phyloP scores from a whole-genome alignment of 2,888 invertebrate genomes.

The Macrophya alboannulata region DNA sequence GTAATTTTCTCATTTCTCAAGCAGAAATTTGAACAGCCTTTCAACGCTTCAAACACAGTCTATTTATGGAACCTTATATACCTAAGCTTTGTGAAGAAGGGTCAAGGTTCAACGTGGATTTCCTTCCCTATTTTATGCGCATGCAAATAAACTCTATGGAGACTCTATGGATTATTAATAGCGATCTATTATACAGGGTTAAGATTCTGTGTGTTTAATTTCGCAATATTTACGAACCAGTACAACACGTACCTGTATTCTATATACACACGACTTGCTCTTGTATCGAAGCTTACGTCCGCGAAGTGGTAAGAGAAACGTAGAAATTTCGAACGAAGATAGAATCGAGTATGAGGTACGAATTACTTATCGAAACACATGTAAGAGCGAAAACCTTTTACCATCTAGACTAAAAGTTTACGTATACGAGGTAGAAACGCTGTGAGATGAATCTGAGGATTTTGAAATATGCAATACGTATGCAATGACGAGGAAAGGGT shows the following conservation, averaged over 20 bases:
- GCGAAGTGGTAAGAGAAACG: not conserved
- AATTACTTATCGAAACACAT: not conserved
- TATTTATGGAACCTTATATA: constrained; percentile 30
- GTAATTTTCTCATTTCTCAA: constrained; percentile 19
- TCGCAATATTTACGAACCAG: not conserved
- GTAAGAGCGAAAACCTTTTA: constrained; percentile 13
- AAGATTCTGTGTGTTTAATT: not conserved
- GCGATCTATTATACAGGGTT: not conserved
- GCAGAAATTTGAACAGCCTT: not conserved
- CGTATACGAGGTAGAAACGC: not conserved
- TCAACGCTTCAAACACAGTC: constrained; percentile 35
- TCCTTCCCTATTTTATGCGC: constrained; percentile 10
- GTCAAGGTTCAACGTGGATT: constrained; percentile 28
- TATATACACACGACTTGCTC: not conserved
- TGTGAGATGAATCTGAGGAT: not conserved
- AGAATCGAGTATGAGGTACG: not conserved
- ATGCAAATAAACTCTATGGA: constrained; percentile 4
- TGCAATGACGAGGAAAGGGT: not conserved
- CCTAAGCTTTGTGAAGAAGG: constrained; percentile 27
- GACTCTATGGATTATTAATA: constrained; percentile 10
- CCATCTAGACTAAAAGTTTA: not conserved
- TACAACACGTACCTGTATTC: not conserved
- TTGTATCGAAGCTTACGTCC: not conserved
- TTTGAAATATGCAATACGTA: constrained; percentile 29
- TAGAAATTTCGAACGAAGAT: not conserved